Evolutionary conservation across 2,888 invertebrate genomes (phyloP).

Genomic region (Drosophila recens): DNA sequence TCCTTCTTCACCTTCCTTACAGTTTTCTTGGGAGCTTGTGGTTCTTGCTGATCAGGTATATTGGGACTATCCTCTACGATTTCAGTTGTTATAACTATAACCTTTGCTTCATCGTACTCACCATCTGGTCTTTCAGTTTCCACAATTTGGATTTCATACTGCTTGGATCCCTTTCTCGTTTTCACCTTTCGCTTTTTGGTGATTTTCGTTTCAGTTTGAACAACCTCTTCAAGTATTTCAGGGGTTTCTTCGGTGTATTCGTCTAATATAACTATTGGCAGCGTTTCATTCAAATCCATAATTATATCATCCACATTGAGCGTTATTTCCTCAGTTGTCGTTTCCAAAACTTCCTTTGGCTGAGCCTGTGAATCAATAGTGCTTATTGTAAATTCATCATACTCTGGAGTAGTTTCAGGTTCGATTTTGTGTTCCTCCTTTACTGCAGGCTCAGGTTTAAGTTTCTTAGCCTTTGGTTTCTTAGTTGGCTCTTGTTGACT

Average conservation of each 20-base stretch:
- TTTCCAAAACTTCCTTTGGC: constrained; percentile 31
- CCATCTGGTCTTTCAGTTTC: constrained; percentile 83
- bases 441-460: constrained; percentile 34
- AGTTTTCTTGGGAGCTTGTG: constrained; percentile 72
- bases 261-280: constrained; percentile 56
- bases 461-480: constrained; percentile 64
- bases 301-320: constrained; percentile 58
- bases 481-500: constrained; percentile 69
- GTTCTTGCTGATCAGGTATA: constrained; percentile 67
- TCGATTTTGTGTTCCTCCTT: constrained; percentile 42
- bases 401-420: constrained; percentile 37
- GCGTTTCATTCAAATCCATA: constrained; percentile 53
- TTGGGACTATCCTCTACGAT: constrained; percentile 73
- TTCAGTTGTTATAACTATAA: constrained; percentile 83
- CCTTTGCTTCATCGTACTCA: constrained; percentile 83
- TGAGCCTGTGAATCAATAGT: constrained; percentile 46
- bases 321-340: constrained; percentile 8
- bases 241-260: constrained; percentile 33
- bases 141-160: constrained; percentile 85
- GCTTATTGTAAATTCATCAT: constrained; percentile 56
- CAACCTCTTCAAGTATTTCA: constrained; percentile 63
- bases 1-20: constrained; percentile 75
- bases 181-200: constrained; percentile 86
- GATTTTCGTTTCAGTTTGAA: constrained; percentile 74
- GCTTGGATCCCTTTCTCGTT: constrained; percentile 85